Base-by-base conservation (phyloP, 2,797 vertebrate genomes). In the Octomys mimax region DNA sequence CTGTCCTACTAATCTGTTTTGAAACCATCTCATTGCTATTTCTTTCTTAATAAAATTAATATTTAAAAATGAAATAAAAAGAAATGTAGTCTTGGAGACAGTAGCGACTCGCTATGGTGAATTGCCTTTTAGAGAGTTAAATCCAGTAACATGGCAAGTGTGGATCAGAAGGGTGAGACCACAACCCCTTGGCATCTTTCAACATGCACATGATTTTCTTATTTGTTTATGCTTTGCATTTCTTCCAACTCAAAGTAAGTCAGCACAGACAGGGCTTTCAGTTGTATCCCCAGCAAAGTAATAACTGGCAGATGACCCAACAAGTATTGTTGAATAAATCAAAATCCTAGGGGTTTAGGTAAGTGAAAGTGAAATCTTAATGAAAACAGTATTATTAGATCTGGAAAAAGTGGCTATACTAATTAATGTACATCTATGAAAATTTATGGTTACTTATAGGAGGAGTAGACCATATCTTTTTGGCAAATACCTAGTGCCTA, bases 291-390 rank as follows among this genome's bases (percentile, higher is more conserved):
- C 10, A 83, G 62, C 13, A 71, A 36, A 94, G 14, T 19, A 80
- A 26, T 80, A 39, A 2, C 64, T n/a, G 24, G 62, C 5, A 91
- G 1, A 4, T 73, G 13, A 54, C 62, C 84, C n/a, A 87, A n/a
- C 68, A 57, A 91, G 22, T 86, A 78, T 11, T 85, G 13, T 4
- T 19, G 13, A 92, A 75, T 42, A 89, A 79, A 89, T 28, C 66
- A 6, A 91, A 92, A 96, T 83, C 49, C 16, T n/a, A 31, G 77
- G 42, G 8, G 22, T 71, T 3, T 82, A n/a, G n/a, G 26, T 78
- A 64, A 87, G 88, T 92, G 24, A 77, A 92, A 90, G 70, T 87
- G n/a, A 93, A 70, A 89, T 39, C 6, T 79, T 12, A 92, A 52
- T 80, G 36, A 78, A 95, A 92, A 16, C 8, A 49, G 1, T 79